A percentile compares a stretch with the other conserved stretches of the same genome.
These are phyloP conservation scores for Melopsittacus undulatus DNA, from an alignment of 2,797 vertebrate species.

Conservation along the genomic window DNA sequence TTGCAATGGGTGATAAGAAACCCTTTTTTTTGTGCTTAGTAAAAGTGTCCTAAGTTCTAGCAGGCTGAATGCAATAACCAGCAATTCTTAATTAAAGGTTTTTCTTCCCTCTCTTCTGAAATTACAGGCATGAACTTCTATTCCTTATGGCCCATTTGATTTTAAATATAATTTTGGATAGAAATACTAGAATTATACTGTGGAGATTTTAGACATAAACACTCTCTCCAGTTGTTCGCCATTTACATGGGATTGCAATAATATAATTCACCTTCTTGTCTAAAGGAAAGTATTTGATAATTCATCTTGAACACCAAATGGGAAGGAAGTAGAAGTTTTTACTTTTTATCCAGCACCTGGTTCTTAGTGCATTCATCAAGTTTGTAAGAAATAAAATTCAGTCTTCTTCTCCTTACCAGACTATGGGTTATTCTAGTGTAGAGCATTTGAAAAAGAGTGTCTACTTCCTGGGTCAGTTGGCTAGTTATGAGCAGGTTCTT, in stretches of 20 bases:
- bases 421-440: neutral
- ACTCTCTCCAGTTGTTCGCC: rapidly evolving
- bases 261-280: neutral
- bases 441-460: neutral
- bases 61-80: neutral
- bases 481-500: neutral
- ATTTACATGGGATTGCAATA: neutral
- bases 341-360: neutral
- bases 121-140: neutral
- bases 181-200: neutral
- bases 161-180: neutral
- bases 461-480: neutral
- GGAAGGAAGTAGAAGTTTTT: neutral
- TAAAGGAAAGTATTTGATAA: neutral
- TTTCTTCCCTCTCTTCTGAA: neutral
- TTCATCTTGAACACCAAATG: neutral
- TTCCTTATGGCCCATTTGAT: neutral
- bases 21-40: neutral
- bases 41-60: neutral
- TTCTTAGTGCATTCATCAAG: neutral
- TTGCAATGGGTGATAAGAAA: neutral
- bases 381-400: neutral
- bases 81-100: neutral
- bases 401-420: neutral
- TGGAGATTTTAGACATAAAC: neutral